phyloP scores from a whole-genome alignment of 2,797 vertebrate genomes.

The Dendrocincla fuliginosa region DNA sequence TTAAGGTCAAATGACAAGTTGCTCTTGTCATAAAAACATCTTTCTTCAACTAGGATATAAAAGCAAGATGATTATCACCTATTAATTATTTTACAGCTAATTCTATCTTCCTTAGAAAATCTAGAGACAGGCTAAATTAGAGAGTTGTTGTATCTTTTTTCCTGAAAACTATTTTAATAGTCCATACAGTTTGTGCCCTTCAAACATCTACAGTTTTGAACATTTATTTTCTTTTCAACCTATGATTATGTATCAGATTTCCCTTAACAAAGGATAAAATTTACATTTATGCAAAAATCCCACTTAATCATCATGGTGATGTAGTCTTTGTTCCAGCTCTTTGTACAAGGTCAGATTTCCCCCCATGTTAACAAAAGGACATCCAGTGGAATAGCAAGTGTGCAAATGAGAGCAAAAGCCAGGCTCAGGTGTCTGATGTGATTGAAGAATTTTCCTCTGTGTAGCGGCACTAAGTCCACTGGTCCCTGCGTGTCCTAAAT shows the following conservation, averaged over 20 bases:
- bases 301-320: slow-evolving; percentile 25
- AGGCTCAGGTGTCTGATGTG: neutral
- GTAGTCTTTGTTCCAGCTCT: slow-evolving; percentile 25
- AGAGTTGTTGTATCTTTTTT: neutral
- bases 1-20: neutral
- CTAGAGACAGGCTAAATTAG: neutral
- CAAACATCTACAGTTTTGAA: neutral
- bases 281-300: neutral
- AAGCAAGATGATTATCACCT: neutral
- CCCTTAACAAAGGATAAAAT: slow-evolving; percentile 16
- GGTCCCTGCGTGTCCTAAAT: rapidly evolving
- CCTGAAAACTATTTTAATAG: neutral
- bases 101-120: neutral
- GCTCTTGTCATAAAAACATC: neutral
- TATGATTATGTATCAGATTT: slow-evolving; percentile 15
- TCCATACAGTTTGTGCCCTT: neutral
- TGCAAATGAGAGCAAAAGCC: neutral
- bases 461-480: neutral
- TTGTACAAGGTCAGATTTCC: slow-evolving; percentile 26
- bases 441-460: neutral
- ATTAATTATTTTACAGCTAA: neutral
- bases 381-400: neutral
- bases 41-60: neutral
- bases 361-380: neutral
- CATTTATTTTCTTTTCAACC: slow-evolving; percentile 2